Conservation (phyloP, 2,797 vertebrate genomes). For the Mus minutoides region DNA sequence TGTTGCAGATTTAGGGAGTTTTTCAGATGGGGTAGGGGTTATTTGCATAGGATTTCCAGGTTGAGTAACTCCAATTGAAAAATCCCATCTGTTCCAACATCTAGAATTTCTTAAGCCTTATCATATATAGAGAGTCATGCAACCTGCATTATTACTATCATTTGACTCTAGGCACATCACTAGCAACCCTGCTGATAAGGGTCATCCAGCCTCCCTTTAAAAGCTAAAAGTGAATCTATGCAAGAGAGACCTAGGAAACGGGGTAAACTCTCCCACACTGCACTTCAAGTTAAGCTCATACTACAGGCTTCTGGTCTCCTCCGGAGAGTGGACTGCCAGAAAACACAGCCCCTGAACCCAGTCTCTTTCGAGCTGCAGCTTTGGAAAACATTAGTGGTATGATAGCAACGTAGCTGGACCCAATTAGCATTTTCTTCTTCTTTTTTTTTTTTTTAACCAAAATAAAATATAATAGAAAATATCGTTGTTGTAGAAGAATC, state of each 20-base stretch:
- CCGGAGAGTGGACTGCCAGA: conserved; percentile 48
- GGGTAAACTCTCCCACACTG: not conserved
- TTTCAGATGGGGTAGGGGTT: not conserved
- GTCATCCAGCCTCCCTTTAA: not conserved
- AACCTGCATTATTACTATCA: not conserved
- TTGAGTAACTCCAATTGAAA: not conserved
- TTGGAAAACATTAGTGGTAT: not conserved
- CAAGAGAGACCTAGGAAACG: not conserved
- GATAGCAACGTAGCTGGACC: not conserved
- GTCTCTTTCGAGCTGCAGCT: not conserved
- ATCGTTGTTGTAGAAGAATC: not conserved
- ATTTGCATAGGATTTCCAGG: not conserved
- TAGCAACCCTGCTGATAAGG: not conserved
- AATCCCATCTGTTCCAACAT: not conserved
- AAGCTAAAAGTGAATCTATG: not conserved
- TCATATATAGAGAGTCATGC: not conserved
- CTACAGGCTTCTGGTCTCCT: not conserved
- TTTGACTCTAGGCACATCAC: not conserved
- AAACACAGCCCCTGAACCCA: not conserved
- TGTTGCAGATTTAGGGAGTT: not conserved
- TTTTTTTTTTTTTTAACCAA: not conserved
- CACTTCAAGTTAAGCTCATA: not conserved
- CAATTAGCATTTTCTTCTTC: not conserved
- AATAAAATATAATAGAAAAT: not conserved
- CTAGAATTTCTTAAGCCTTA: not conserved